Evolutionary conservation across 1,140 invertebrate genomes (phyloP), one percentile per base, ranked within the genome.

Genomic region (Pseudomyrmex pallidus): DNA sequence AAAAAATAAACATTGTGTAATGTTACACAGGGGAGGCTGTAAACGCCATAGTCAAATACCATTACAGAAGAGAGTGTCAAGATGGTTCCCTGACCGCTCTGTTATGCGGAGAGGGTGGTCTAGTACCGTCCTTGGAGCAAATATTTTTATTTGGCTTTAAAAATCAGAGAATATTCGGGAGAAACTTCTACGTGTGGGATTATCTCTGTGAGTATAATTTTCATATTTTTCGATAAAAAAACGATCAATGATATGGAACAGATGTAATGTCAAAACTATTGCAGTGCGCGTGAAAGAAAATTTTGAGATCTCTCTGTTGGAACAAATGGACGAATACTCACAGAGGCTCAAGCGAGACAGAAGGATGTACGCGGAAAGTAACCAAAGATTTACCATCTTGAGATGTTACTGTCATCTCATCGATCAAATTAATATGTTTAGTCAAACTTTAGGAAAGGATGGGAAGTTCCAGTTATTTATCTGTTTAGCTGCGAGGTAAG

Each of bases 391-490:
- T 48, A 95, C 96, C 9, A 96, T 97, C 54, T 95, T 97, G 95
- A 94, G 96, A 59, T 96, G 96, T 88, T 98, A 97, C 92, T 97
- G 96, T 90, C 96, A 97, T 90, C 95, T 97, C 1, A 96, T 97
- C 89, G 96, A 97, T 91, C 97, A 98, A 94, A 98, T 99, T 63
- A 97, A 97, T 92, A 96, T 96, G 50, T 97, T 96, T 0, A 98
- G 97, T 70, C 96, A 97, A 80, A 96, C 97, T 13, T 95, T 99
- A 12, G 99, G 99, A 62, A 99, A 99, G 93, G 99, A 99, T 95
- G 99, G 98, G 46, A 99, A 99, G 95, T 99, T 99, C 93, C 99
- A 99, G 92, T 95, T 99, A 8, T 99, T 99, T 91, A 97, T 99
- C 74, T 99, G 98, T 93, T 95, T 99, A 9, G 92, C 92, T 74